phyloP scores from a whole-genome alignment of 92 coral and sea anemone species.

The Diadumene lineata region DNA sequence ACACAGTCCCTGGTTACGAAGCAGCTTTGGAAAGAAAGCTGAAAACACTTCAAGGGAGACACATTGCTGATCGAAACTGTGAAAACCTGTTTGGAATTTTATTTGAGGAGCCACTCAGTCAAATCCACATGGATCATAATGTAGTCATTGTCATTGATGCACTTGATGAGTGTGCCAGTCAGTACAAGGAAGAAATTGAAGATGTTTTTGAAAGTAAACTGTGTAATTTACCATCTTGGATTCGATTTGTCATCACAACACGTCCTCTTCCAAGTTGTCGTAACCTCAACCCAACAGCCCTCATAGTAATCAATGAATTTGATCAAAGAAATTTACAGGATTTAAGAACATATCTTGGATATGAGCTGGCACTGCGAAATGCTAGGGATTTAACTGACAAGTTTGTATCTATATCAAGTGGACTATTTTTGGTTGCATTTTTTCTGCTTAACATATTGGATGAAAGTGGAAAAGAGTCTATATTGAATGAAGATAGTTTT shows the following conservation, averaged over 20 bases:
- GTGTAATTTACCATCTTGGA: not conserved
- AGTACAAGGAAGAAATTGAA: too few species aligned
- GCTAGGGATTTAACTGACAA: too few species aligned
- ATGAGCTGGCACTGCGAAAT: too few species aligned
- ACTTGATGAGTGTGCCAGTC: too few species aligned
- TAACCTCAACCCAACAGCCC: not conserved
- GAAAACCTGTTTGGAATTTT: too few species aligned
- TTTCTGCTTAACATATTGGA: slow-evolving; percentile 45
- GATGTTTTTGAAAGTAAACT: slow-evolving; percentile 18
- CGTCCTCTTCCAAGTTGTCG: not conserved
- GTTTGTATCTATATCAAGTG: slow-evolving; percentile 32
- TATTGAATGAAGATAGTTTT: not conserved
- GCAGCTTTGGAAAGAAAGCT: slow-evolving; percentile 32
- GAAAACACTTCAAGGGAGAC: slow-evolving; percentile 16
- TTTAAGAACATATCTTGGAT: too few species aligned
- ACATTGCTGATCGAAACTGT: too few species aligned
- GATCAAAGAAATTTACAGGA: too few species aligned
- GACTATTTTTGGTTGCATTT: slow-evolving; percentile 71
- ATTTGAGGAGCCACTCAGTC: too few species aligned
- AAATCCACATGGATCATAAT: too few species aligned
- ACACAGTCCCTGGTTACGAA: slow-evolving; percentile 40
- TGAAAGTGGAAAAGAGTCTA: not conserved
- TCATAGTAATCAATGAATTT: too few species aligned
- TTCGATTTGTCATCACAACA: not conserved
- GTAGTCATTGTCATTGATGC: too few species aligned